Percentiles rank a stretch among this genome's conserved stretches.
Conservation (phyloP, 2,113 vertebrate genomes). For the Irena cyanogastra region DNA sequence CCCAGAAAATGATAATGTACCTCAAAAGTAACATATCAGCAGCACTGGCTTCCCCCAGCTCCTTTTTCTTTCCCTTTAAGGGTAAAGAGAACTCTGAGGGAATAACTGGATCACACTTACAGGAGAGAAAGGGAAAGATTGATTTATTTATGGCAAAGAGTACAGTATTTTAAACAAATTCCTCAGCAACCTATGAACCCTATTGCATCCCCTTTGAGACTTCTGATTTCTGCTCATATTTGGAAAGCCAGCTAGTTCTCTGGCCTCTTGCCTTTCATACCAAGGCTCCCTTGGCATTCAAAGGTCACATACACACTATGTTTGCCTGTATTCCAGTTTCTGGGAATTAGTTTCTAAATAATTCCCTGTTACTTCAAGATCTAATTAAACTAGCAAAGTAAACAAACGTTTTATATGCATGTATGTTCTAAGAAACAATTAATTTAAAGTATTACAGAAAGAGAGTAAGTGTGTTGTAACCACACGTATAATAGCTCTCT, state of each 20-base stretch:
- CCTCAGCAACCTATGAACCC: not conserved
- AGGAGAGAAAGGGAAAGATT: not conserved
- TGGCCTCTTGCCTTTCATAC: not conserved
- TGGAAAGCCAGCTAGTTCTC: not conserved
- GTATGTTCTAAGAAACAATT: not conserved
- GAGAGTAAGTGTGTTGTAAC: not conserved
- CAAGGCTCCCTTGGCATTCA: constrained; percentile 19
- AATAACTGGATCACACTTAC: not conserved
- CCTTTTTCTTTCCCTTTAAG: accelerated
- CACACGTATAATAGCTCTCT: not conserved
- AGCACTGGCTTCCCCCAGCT: not conserved
- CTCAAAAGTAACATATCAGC: not conserved
- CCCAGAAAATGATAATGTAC: not conserved
- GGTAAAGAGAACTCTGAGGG: not conserved
- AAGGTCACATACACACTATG: not conserved
- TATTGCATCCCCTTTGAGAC: not conserved
- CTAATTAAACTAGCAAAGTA: constrained; percentile 2
- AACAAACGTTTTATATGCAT: constrained; percentile 40
- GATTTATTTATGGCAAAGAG: constrained; percentile 1
- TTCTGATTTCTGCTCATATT: not conserved
- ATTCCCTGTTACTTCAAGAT: not conserved
- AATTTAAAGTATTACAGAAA: not conserved
- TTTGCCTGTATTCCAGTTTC: constrained; percentile 40
- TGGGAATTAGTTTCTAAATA: constrained; percentile 55
- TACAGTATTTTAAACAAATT: not conserved